Conservation (phyloP, 2,113 vertebrate genomes). For the Hippopotamus amphibius region DNA sequence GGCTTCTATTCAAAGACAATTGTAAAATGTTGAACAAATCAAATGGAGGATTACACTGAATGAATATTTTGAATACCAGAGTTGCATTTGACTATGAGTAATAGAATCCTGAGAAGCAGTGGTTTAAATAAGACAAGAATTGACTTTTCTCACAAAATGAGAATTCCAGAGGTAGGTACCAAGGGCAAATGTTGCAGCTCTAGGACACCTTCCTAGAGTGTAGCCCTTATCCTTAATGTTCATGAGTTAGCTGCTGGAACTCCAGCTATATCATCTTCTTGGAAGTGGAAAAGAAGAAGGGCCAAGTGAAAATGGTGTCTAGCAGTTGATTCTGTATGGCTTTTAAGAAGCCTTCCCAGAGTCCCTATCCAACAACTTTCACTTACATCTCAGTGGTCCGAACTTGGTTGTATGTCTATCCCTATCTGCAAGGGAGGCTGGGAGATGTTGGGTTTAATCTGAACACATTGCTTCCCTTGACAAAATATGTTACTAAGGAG, state of each 20-base stretch:
- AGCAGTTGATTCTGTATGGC: neutral
- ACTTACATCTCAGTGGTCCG: neutral
- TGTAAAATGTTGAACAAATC: constrained; percentile 50
- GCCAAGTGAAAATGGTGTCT: neutral
- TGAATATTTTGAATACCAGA: constrained; percentile 66
- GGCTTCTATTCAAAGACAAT: constrained; percentile 19
- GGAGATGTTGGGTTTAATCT: neutral
- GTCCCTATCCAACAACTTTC: neutral
- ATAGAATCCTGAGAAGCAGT: constrained; percentile 44
- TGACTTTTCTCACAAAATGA: constrained; percentile 32
- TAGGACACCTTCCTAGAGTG: neutral
- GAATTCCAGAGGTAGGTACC: constrained; percentile 16
- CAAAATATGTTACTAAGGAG: constrained; percentile 33
- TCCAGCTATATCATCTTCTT: neutral
- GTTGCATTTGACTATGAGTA: constrained; percentile 50
- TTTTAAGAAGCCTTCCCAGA: constrained; percentile 39
- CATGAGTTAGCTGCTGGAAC: neutral
- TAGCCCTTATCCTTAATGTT: neutral
- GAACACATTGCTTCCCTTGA: neutral
- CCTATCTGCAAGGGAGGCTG: neutral
- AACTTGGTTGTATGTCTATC: neutral
- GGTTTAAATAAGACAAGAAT: constrained; percentile 46
- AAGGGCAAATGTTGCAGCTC: neutral
- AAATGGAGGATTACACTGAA: neutral
- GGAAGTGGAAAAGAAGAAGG: neutral